Evolutionary conservation across 2,797 vertebrate species (phyloP), one percentile per base, ranked within the genome.

Genomic region (Ptychobarbus kaznakovi): DNA sequence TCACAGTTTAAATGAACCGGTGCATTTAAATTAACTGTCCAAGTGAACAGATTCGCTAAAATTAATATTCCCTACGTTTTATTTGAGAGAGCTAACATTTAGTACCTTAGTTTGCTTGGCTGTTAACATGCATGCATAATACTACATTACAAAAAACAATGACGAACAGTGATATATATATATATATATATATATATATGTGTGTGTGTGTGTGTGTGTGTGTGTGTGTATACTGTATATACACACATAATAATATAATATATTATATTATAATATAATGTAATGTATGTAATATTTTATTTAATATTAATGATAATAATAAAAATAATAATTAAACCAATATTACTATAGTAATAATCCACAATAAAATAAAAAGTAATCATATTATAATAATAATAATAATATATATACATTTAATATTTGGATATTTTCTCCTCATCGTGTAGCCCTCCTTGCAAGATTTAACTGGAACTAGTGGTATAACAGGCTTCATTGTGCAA

Each of bases 201-300:
- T 38, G 6, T 6, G 6, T 40, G 1, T 38, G 1, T 38, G 1
- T 38, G 0, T 6, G 6, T 6, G 6, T 6, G 3, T 38, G 51
- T 7, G 51, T 20, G 6, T 53, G 51, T 53, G 18, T 53, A 18
- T 44, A 12, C 44, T 42, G 40, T 42, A 9, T 42, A 9, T 42
- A 42, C 40, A 42, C 40, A 42, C 8, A 42, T 42, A 42, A 44
- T 44, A 11, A 44, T 44, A 44, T 44, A 44, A 44, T 44, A 46
- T 46, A 12, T 3, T 44, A 44, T 44, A 12, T 12, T 44, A 44
- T 44, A 44, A 44, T 44, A 2, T 46, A 46, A 46, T 46, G 1
- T 46, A 46, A 46, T 46, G 3, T 46, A 42, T 42, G 44, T 46
- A 46, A 46, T 49, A 49, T 49, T 46, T 13, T 49, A 49, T 49